These are phyloP conservation scores for Eurytoma californica DNA, from an alignment of 2,888 invertebrate genomes.

Conservation along the genomic window DNA sequence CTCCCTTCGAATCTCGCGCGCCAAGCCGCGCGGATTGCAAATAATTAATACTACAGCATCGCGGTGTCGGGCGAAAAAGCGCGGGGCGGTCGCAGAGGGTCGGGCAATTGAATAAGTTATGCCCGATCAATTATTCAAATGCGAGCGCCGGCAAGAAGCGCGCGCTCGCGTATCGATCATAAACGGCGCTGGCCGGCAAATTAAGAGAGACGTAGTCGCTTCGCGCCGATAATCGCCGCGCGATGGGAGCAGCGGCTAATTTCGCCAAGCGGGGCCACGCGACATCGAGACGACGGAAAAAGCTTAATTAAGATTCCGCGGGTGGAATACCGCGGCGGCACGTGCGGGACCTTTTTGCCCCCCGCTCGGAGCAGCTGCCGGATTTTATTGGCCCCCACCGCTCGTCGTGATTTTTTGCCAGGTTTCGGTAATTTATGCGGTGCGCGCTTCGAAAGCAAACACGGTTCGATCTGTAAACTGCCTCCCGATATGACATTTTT, in stretches of 20 bases:
- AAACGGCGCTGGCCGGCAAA: conserved; percentile 21
- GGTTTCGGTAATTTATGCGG: conserved; percentile 44
- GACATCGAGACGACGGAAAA: conserved; percentile 26
- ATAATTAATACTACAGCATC: conserved; percentile 36
- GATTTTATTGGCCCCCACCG: conserved; percentile 25
- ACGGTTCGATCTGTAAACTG: too few relatives aligned
- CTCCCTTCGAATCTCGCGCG: too few relatives aligned
- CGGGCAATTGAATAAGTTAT: conserved; percentile 53
- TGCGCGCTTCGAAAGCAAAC: too few relatives aligned
- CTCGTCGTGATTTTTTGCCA: background rate
- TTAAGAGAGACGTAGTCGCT: background rate
- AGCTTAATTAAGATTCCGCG: conserved; percentile 52
- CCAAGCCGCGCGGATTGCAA: too few relatives aligned
- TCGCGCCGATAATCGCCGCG: conserved; percentile 19
- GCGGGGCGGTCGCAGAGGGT: background rate
- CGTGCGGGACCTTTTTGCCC: too few relatives aligned
- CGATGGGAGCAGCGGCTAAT: conserved; percentile 19
- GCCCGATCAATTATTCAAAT: conserved; percentile 52
- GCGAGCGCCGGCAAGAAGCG: background rate
- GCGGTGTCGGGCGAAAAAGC: background rate
- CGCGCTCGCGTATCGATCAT: conserved; percentile 42
- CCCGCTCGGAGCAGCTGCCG: too few relatives aligned
- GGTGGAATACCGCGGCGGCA: conserved; percentile 22
- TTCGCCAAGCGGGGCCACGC: conserved; percentile 47
- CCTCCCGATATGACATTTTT: too few relatives aligned